Evolutionary conservation across 2,888 invertebrate genomes (phyloP).

Genomic region (Caenorhabditis sp.): DNA sequence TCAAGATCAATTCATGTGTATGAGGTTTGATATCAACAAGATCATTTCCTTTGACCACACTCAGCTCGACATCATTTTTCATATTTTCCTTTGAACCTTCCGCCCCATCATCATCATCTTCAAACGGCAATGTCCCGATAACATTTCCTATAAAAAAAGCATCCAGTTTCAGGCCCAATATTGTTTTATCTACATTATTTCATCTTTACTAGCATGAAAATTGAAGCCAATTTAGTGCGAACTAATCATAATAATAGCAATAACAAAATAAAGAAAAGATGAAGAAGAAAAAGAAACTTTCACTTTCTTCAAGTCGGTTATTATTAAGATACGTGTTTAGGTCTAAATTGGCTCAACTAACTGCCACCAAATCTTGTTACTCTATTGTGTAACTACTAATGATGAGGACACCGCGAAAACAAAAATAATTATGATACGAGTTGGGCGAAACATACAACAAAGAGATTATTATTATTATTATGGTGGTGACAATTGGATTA

Average conservation of each 20-base stretch:
- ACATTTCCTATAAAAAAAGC: constrained; percentile 34
- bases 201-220: background rate
- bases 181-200: background rate
- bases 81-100: constrained; percentile 39
- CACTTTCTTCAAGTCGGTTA: background rate
- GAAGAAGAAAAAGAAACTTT: background rate
- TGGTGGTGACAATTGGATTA: background rate
- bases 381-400: constrained; percentile 29
- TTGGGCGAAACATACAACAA: constrained; percentile 8
- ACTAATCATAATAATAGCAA: too few relatives aligned
- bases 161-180: too few relatives aligned
- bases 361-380: constrained; percentile 23
- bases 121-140: constrained; percentile 41
- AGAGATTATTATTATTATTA: constrained; percentile 1
- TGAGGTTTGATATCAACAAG: constrained; percentile 54
- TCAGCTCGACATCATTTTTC: constrained; percentile 49
- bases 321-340: background rate
- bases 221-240: background rate
- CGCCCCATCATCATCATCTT: constrained; percentile 13
- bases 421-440: constrained; percentile 28
- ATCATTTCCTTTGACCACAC: constrained; percentile 58
- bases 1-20: constrained; percentile 57
- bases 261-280: too few relatives aligned
- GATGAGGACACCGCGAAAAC: background rate
- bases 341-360: constrained; percentile 43